Base-by-base conservation (phyloP, 2,888 invertebrate genomes). In the Lottia scabra region DNA sequence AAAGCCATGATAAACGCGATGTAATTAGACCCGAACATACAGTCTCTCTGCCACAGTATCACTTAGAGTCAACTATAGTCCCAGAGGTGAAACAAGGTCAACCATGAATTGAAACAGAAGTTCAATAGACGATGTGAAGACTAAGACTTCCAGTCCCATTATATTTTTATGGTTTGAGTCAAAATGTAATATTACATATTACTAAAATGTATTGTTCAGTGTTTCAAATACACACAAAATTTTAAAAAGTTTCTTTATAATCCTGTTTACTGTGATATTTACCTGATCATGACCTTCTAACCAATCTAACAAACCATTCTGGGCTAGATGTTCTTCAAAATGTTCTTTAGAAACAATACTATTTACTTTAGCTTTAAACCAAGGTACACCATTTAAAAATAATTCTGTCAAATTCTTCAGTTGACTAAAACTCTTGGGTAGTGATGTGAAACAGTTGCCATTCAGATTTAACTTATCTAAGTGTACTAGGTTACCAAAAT, bases 371-470 rank as follows among this genome's bases (percentile, higher is more conserved):
- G 75, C 64, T 48, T 80, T 76, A 30, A 83, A 72, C 87, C 85
- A 87, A n/a, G 78, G 72, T 1, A 87, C 81, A 4, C 87, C 87
- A 68, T 80, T 80, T 43, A 87, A 72, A 12, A 78, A 75, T 16
- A 87, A 78, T 23, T 83, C 80, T 6, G 71, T 72, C 67, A 87
- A 77, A n/a, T 75, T 71, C 64, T 75, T 77, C 67, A 86, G 76
- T 6, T 81, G 77, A 4, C 68, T 43, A 44, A 87, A 78, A 65
- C 78, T 79, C 23, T 77, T 71, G 1, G 86, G 86, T 27, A 86
- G 75, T 0, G 67, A 30, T 2, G 78, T 78, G 63, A 86, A 77
- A 71, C 84, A 84, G 75, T 85, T 85, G 0, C 83, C 84, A 70
- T 77, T 80, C 8, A 82, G 66, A 65, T 78, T 79, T 62, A 87